Evolutionary conservation across 2,113 vertebrate species (phyloP).

Genomic region (Myocastor coypus): DNA sequence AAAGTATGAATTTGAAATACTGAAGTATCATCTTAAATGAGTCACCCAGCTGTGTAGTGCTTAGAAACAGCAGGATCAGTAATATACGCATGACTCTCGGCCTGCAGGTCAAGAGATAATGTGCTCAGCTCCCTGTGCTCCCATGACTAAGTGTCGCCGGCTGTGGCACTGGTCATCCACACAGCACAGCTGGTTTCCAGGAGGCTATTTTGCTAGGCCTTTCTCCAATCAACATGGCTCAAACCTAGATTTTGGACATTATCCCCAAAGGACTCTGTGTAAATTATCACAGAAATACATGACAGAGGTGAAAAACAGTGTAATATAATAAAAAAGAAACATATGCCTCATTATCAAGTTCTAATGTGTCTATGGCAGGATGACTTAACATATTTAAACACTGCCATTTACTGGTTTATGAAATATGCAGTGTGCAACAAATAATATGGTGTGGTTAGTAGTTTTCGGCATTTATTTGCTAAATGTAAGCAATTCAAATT

Average conservation of each 20-base stretch:
- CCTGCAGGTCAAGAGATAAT: constrained; percentile 49
- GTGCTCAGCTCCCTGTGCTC: not conserved
- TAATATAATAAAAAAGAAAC: not conserved
- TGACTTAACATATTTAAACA: not conserved
- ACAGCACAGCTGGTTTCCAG: not conserved
- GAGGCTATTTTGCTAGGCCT: not conserved
- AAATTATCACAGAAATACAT: not conserved
- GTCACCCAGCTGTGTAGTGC: constrained; percentile 38
- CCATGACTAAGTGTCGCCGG: not conserved
- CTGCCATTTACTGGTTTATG: not conserved
- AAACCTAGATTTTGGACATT: not conserved
- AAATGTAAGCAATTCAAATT: not conserved
- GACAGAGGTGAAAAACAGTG: not conserved
- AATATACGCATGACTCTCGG: constrained; percentile 33
- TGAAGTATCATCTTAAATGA: constrained; percentile 36
- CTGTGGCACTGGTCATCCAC: not conserved
- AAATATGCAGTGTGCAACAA: not conserved
- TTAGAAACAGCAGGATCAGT: constrained; percentile 35
- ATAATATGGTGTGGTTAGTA: not conserved
- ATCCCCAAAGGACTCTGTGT: not conserved
- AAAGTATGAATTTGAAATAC: constrained; percentile 60
- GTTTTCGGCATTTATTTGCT: not conserved
- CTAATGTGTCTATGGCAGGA: not conserved
- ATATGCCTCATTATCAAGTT: not conserved
- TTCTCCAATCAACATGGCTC: not conserved